phyloP scores from a whole-genome alignment of 2,888 invertebrate genomes.

The Branchipolynoe longqiensis region DNA sequence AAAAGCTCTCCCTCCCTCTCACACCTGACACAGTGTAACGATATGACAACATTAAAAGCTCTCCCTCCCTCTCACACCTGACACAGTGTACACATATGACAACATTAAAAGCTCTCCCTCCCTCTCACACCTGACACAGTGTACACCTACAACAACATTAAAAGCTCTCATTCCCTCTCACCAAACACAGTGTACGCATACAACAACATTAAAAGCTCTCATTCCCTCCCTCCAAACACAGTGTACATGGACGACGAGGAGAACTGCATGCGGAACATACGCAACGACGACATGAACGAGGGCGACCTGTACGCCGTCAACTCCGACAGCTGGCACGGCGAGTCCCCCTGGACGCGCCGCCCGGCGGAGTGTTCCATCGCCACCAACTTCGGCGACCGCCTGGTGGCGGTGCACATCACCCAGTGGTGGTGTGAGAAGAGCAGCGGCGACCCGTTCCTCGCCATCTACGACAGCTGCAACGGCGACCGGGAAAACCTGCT shows the following conservation, averaged over 20 bases:
- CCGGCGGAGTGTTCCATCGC: slow-evolving; percentile 65
- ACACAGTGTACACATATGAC: no score
- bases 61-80: no score
- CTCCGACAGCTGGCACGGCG: slow-evolving; percentile 64
- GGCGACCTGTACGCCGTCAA: slow-evolving; percentile 64
- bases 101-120: no score
- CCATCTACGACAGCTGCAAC: slow-evolving; percentile 66
- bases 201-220: no score
- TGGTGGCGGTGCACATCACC: slow-evolving; percentile 62
- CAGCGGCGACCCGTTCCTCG: slow-evolving; percentile 63
- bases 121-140: no score
- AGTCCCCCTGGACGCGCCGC: slow-evolving; percentile 50
- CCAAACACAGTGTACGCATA: no score
- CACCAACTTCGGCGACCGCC: slow-evolving; percentile 66
- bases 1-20: no score
- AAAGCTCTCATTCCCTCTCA: no score
- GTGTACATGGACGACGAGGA: slow-evolving; percentile 64
- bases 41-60: no score
- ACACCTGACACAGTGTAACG: no score
- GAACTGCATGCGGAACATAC: slow-evolving; percentile 52
- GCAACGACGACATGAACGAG: slow-evolving; percentile 65
- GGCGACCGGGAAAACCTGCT: slow-evolving; percentile 61
- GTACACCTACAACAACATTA: no score
- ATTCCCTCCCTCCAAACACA: slow-evolving; percentile 16
- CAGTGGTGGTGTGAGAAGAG: slow-evolving; percentile 64